These are phyloP conservation scores for Phyllotreta cruciferae DNA, from an alignment of 2,888 invertebrate species.

Conservation along the genomic window DNA sequence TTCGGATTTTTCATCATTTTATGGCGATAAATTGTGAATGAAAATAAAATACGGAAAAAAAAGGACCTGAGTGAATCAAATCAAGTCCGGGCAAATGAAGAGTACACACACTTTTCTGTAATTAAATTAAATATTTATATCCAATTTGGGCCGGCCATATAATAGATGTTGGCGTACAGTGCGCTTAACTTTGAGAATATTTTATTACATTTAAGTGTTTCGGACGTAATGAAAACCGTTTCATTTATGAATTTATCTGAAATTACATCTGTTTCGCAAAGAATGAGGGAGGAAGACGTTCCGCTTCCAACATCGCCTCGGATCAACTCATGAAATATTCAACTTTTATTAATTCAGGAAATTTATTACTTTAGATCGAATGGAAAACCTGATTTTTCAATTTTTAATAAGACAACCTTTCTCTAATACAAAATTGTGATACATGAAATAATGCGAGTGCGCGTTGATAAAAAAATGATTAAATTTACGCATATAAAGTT, in stretches of 20 bases:
- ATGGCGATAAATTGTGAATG: slow-evolving; percentile 29
- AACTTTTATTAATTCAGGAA: too few relatives aligned
- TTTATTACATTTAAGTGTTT: slow-evolving; percentile 52
- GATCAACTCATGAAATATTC: too few relatives aligned
- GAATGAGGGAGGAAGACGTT: background rate
- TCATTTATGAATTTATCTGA: slow-evolving; percentile 36
- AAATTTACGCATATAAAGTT: too few relatives aligned
- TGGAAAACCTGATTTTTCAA: too few relatives aligned
- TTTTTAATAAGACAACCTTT: too few relatives aligned
- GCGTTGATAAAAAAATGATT: too few relatives aligned
- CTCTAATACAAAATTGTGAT: too few relatives aligned
- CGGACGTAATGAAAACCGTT: slow-evolving; percentile 47
- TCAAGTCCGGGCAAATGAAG: slow-evolving; percentile 42
- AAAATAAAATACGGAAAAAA: slow-evolving; percentile 27
- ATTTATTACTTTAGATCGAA: too few relatives aligned
- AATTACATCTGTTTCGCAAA: slow-evolving; percentile 27
- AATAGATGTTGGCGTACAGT: slow-evolving; percentile 43
- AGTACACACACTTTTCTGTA: slow-evolving; percentile 54
- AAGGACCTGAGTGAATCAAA: slow-evolving; percentile 34
- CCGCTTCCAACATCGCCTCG: too few relatives aligned
- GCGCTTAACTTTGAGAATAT: slow-evolving; percentile 53
- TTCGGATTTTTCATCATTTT: slow-evolving; percentile 21
- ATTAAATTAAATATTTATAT: slow-evolving; percentile 56
- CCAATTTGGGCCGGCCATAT: slow-evolving; percentile 50
- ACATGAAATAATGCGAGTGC: too few relatives aligned